phyloP scores from a whole-genome alignment of 2,113 vertebrate species.

The Heterotilapia buettikoferi region DNA sequence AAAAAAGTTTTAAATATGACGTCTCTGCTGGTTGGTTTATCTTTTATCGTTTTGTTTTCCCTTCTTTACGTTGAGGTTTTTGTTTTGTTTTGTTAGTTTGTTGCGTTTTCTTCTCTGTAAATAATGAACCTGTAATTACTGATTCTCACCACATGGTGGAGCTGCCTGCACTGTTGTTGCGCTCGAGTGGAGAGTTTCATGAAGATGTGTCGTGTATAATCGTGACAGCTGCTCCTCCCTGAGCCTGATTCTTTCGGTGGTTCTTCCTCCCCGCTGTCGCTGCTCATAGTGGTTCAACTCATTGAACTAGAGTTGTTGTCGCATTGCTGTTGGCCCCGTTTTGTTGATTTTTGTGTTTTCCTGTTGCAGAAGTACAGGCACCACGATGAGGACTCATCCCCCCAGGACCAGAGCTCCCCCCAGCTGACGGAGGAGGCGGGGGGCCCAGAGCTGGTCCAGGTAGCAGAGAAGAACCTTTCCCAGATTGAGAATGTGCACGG shows the following conservation, averaged over 20 bases:
- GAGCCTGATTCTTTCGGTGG: background rate
- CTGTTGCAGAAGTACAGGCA: conserved; percentile 87
- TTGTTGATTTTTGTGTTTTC: background rate
- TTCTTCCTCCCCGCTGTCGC: background rate
- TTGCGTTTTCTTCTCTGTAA: background rate
- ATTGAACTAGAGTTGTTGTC: background rate
- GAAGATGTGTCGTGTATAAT: rapidly evolving
- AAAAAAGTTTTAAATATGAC: rapidly evolving
- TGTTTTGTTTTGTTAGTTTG: background rate
- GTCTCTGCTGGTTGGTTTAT: background rate
- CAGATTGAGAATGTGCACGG: conserved; percentile 94
- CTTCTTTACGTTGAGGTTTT: rapidly evolving
- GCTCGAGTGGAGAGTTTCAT: rapidly evolving
- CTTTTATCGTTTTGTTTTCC: background rate
- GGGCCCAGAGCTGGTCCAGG: conserved; percentile 89
- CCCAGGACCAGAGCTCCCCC: conserved; percentile 85
- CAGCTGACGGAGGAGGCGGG: conserved; percentile 78
- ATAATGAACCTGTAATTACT: rapidly evolving
- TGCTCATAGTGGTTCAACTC: rapidly evolving
- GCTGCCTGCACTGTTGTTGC: background rate
- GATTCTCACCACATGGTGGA: background rate
- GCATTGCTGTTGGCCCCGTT: background rate
- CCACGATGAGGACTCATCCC: conserved; percentile 86
- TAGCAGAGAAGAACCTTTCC: conserved; percentile 92
- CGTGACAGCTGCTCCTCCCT: background rate